These are phyloP conservation scores for Chironex yamaguchii DNA, from an alignment of 30 jellyfish, hydroid and myxozoan genomes.

Conservation along the genomic window DNA sequence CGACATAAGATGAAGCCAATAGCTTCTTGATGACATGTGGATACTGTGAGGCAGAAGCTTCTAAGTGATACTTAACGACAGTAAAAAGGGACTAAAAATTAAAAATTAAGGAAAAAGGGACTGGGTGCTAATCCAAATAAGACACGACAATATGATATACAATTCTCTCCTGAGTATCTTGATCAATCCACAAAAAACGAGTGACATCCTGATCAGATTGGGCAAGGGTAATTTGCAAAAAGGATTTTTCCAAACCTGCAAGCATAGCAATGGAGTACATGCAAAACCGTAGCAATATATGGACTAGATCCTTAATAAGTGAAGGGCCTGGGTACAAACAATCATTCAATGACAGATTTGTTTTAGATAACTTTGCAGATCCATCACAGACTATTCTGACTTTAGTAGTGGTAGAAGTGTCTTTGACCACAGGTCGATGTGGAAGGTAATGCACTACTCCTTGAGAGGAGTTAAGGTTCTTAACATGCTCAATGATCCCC, in stretches of 20 bases:
- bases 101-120: not conserved
- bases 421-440: not conserved
- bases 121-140: not conserved
- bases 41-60: not conserved
- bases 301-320: not conserved
- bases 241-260: not conserved
- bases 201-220: not conserved
- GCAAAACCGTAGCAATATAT: not conserved
- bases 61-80: not conserved
- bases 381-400: too few relatives aligned
- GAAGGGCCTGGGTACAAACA: not conserved
- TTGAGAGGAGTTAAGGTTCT: not conserved
- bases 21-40: not conserved
- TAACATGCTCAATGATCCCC: not conserved
- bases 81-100: too few relatives aligned
- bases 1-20: not conserved
- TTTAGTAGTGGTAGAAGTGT: too few relatives aligned
- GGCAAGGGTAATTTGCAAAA: not conserved
- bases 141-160: not conserved
- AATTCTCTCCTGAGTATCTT: not conserved
- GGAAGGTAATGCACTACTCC: not conserved
- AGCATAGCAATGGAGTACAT: not conserved
- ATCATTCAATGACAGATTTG: not conserved
- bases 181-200: not conserved
- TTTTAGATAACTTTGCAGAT: too few relatives aligned